Evolutionary conservation across 2,113 vertebrate genomes (phyloP), one percentile per base, ranked within the genome.

Genomic region (Bubo blakistoni): DNA sequence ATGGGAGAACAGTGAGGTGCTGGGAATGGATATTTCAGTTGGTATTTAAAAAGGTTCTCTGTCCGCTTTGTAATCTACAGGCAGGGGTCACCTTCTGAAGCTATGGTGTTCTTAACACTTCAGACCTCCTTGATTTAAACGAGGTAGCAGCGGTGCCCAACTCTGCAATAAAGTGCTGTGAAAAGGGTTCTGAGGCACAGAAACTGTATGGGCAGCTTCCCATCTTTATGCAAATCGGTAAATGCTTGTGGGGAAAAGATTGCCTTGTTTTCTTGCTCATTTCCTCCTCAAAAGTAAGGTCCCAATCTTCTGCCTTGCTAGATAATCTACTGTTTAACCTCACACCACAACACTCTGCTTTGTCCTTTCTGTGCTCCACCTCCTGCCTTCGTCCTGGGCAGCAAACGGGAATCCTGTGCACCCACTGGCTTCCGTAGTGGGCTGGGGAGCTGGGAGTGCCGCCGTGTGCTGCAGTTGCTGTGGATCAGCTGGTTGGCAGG

Each of bases 271-370:
- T 44, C 22, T 59, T 94, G 47, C 9, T 19, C 7, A 5, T 78
- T 93, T 78, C 22, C 55, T 42, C 42, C 32, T 81, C 47, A 62
- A 57, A 76, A 80, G 4, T 25, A 40, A 49, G 19, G 26, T 67
- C 10, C 17, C 20, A 32, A 0, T 70, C 12, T 38, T 85, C 19
- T 66, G 36, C 30, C 7, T 0, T 26, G 4, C 25, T 51, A 44
- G 26, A 15, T 83, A 47, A 21, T 61, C 7, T 44, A 1, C 25
- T 52, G 26, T 32, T 36, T 81, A 24, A 66, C 57, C 32, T 71
- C 22, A 5, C 10, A 24, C 7, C 29, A 42, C n/a, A 32, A 29
- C 29, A 14, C 4, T 59, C 42, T 38, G 25, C 44, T 84, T 51
- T 79, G 59, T 62, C 59, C 59, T 81, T 74, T 71, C 57, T 81